phyloP scores from a whole-genome alignment of 2,888 invertebrate genomes.

The Noctuana brunneofusca region DNA sequence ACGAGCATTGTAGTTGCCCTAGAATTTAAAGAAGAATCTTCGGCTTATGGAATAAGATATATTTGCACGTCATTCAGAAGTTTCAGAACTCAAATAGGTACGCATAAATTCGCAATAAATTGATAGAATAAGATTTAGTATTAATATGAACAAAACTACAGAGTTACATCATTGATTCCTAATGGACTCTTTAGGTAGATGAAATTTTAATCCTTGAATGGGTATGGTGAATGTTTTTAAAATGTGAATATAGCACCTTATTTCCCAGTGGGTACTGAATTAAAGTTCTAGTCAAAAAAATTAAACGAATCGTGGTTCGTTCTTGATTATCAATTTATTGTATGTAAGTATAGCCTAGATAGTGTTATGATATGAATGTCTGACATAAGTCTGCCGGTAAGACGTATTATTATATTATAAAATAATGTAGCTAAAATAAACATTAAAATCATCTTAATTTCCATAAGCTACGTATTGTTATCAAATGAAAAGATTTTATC shows the following conservation, averaged over 20 bases:
- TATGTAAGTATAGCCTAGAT: slow-evolving; percentile 36
- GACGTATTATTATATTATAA: slow-evolving; percentile 35
- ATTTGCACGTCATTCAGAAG: not conserved
- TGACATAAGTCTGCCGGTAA: slow-evolving; percentile 10
- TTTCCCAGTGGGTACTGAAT: slow-evolving; percentile 62
- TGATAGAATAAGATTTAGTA: slow-evolving; percentile 3
- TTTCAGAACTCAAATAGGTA: not conserved
- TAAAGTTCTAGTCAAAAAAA: slow-evolving; percentile 75
- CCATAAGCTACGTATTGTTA: slow-evolving; percentile 58
- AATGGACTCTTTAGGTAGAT: slow-evolving; percentile 19
- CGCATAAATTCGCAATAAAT: slow-evolving; percentile 7
- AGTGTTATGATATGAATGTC: slow-evolving; percentile 32
- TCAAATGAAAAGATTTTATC: slow-evolving; percentile 74
- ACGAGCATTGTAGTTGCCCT: not conserved
- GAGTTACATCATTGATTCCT: slow-evolving; percentile 19
- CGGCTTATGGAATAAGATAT: not conserved
- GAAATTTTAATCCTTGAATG: slow-evolving; percentile 8
- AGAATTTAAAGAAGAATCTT: not conserved
- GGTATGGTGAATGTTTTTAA: slow-evolving; percentile 8
- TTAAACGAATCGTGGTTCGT: slow-evolving; percentile 39
- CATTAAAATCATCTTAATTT: slow-evolving; percentile 45
- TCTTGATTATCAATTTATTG: slow-evolving; percentile 32
- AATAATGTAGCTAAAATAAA: slow-evolving; percentile 30
- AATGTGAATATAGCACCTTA: slow-evolving; percentile 15
- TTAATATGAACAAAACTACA: slow-evolving; percentile 8